Evolutionary conservation across 2,113 vertebrate species (phyloP).

Genomic region (Solea solea): DNA sequence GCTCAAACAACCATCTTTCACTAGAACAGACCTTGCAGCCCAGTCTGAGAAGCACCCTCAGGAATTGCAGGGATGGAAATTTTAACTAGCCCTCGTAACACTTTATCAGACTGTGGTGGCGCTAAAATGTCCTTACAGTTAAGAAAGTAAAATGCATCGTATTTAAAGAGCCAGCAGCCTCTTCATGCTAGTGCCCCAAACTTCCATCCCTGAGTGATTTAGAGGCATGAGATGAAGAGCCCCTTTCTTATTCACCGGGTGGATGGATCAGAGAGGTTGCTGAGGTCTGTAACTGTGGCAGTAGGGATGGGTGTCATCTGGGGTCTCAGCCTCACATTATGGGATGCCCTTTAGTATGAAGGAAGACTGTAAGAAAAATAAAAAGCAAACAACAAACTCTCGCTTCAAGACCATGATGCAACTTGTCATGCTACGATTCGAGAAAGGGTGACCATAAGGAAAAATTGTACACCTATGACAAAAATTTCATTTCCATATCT

Average conservation of each 20-base stretch:
- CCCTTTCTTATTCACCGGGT: conserved; percentile 12
- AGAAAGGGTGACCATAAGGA: conserved; percentile 77
- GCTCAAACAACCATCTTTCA: neutral
- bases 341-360: conserved; percentile 81
- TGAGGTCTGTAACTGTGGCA: conserved; percentile 42
- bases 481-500: conserved; percentile 82
- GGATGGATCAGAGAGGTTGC: conserved; percentile 3
- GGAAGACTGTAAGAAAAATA: conserved; percentile 81
- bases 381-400: conserved; percentile 66
- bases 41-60: conserved; percentile 23
- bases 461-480: conserved; percentile 79
- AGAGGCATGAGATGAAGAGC: conserved; percentile 47
- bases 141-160: conserved; percentile 19
- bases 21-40: conserved; percentile 4
- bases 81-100: conserved; percentile 24
- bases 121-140: conserved; percentile 26
- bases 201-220: conserved; percentile 66
- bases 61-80: conserved; percentile 62
- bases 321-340: conserved; percentile 73
- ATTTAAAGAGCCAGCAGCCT: conserved; percentile 35
- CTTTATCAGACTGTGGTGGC: conserved; percentile 28
- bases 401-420: conserved; percentile 73
- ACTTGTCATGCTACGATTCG: conserved; percentile 81
- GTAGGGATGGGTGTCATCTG: conserved; percentile 64
- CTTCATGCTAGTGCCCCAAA: conserved; percentile 46